These are phyloP conservation scores for Clepsis dumicolana DNA, from an alignment of 2,888 invertebrate species.

Conservation along the genomic window DNA sequence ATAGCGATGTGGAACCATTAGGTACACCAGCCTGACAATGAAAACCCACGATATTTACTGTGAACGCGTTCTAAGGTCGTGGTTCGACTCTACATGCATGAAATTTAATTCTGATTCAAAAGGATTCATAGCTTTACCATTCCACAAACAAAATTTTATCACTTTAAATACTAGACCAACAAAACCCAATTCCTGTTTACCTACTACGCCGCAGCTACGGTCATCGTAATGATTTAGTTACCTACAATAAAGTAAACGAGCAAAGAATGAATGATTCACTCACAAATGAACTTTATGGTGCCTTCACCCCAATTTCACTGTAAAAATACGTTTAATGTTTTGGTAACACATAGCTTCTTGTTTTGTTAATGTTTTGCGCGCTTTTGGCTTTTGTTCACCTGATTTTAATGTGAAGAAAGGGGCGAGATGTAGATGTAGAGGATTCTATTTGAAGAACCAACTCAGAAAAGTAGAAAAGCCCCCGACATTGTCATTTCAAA, in stretches of 20 bases:
- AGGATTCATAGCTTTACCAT: too few species aligned
- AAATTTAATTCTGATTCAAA: too few species aligned
- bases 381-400: slow-evolving; percentile 8
- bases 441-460: too few species aligned
- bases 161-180: background rate
- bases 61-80: too few species aligned
- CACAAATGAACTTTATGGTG: slow-evolving; percentile 3
- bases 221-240: slow-evolving; percentile 3
- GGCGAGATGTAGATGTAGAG: background rate
- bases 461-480: too few species aligned
- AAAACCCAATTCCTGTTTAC: slow-evolving; percentile 9
- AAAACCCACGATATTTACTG: too few species aligned
- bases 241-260: background rate
- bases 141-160: background rate
- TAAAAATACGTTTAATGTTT: slow-evolving; percentile 38
- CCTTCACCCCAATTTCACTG: slow-evolving; percentile 27
- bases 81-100: too few species aligned
- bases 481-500: too few species aligned
- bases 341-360: slow-evolving; percentile 32
- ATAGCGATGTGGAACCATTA: too few species aligned
- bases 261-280: slow-evolving; percentile 6
- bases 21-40: too few species aligned
- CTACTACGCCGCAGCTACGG: slow-evolving; percentile 2
- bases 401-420: background rate
- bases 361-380: slow-evolving; percentile 13